These are phyloP conservation scores for Hirtodrosophila histrioides DNA, from an alignment of 2,888 invertebrate species.

Conservation along the genomic window DNA sequence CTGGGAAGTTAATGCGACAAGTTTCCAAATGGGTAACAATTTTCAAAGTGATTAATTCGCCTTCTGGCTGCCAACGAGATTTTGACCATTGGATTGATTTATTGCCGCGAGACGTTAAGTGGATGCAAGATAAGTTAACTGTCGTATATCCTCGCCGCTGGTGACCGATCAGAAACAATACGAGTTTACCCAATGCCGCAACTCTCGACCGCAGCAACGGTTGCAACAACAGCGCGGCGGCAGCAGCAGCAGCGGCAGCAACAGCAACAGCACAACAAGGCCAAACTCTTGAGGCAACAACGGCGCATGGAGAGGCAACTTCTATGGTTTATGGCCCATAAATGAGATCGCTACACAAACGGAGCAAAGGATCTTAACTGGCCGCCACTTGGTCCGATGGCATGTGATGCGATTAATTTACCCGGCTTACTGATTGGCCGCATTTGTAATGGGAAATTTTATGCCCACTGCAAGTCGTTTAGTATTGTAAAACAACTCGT, in stretches of 20 bases:
- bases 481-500: conserved; percentile 74
- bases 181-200: conserved; percentile 10
- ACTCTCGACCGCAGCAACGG: conserved; percentile 1
- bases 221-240: conserved; percentile 15
- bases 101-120: conserved; percentile 80
- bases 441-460: conserved; percentile 66
- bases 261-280: conserved; percentile 26
- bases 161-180: conserved; percentile 70
- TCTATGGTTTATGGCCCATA: conserved; percentile 75
- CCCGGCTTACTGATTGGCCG: conserved; percentile 69
- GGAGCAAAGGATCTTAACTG: conserved; percentile 57
- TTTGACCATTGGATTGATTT: conserved; percentile 81
- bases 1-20: conserved; percentile 77
- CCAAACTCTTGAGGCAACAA: conserved; percentile 13
- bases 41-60: conserved; percentile 81
- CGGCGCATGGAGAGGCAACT: conserved; percentile 35
- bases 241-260: too few relatives aligned
- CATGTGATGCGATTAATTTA: conserved; percentile 72
- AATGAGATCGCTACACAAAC: conserved; percentile 72
- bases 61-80: conserved; percentile 74
- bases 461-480: conserved; percentile 66
- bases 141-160: conserved; percentile 77
- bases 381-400: conserved; percentile 27
- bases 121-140: conserved; percentile 82
- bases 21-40: conserved; percentile 78